These are phyloP conservation scores for Cyclina sinensis DNA, from an alignment of 1,140 invertebrate genomes.

Conservation along the genomic window DNA sequence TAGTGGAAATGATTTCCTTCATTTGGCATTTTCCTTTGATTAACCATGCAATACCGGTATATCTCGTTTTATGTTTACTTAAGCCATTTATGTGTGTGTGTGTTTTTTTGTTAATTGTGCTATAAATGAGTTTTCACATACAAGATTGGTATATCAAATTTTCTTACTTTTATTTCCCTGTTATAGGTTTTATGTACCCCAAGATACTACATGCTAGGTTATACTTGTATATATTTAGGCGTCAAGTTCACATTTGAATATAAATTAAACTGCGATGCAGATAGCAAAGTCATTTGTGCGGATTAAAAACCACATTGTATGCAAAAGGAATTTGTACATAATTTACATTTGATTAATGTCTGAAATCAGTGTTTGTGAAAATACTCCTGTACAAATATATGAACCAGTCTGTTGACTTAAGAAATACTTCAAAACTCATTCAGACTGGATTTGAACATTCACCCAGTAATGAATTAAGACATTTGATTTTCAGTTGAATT, in stretches of 20 bases:
- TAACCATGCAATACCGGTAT: neutral
- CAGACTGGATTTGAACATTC: neutral
- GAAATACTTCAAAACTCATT: neutral
- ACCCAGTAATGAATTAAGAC: neutral
- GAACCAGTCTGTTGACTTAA: neutral
- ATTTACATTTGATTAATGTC: constrained; percentile 29
- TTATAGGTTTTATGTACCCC: neutral
- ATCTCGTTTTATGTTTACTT: neutral
- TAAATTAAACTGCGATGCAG: neutral
- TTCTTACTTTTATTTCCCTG: neutral
- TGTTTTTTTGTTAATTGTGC: neutral
- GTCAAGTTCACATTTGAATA: neutral
- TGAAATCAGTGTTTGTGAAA: constrained; percentile 4
- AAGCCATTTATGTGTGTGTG: neutral
- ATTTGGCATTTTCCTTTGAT: neutral
- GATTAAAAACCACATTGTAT: constrained; percentile 1
- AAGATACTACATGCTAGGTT: too few species aligned
- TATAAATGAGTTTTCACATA: neutral
- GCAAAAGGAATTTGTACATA: constrained; percentile 16
- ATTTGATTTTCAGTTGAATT: too few species aligned
- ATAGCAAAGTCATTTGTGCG: neutral
- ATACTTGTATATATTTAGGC: too few species aligned
- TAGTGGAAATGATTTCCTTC: neutral
- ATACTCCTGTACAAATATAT: constrained; percentile 5
- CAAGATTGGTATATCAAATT: neutral